Conservation (phyloP, 2,888 invertebrate genomes). For the Sarcophaga carnaria region DNA sequence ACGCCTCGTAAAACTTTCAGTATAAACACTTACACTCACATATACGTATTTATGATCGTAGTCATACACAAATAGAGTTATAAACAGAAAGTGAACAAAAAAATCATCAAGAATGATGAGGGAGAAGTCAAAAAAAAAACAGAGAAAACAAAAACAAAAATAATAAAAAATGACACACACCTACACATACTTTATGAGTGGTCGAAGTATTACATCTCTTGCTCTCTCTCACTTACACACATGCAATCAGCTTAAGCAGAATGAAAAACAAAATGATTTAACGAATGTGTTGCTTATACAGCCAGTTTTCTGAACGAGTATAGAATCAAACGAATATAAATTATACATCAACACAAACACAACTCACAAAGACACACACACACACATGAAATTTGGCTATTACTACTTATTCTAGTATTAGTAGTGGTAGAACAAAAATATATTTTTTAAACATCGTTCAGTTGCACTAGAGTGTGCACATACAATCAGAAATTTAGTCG, state of each 20-base stretch:
- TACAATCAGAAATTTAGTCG: slow-evolving; percentile 3
- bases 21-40: slow-evolving; percentile 40
- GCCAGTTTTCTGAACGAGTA: background rate
- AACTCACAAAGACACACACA: slow-evolving; percentile 7
- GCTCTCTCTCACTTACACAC: slow-evolving; percentile 21
- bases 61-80: background rate
- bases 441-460: background rate
- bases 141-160: background rate
- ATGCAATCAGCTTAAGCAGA: background rate
- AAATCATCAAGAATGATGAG: background rate
- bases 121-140: background rate
- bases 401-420: slow-evolving; percentile 2
- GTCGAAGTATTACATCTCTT: slow-evolving; percentile 1
- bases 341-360: background rate
- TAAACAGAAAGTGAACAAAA: too few species aligned
- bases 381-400: slow-evolving; percentile 1
- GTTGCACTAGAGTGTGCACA: background rate
- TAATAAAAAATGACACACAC: slow-evolving; percentile 46
- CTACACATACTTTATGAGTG: slow-evolving; percentile 47
- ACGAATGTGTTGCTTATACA: slow-evolving; percentile 34
- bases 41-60: background rate
- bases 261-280: slow-evolving; percentile 41
- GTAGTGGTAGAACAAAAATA: background rate
- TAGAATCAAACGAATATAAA: background rate
- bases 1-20: slow-evolving; percentile 70